Evolutionary conservation across 2,888 invertebrate genomes (phyloP).

Genomic region (Sturmia bella): DNA sequence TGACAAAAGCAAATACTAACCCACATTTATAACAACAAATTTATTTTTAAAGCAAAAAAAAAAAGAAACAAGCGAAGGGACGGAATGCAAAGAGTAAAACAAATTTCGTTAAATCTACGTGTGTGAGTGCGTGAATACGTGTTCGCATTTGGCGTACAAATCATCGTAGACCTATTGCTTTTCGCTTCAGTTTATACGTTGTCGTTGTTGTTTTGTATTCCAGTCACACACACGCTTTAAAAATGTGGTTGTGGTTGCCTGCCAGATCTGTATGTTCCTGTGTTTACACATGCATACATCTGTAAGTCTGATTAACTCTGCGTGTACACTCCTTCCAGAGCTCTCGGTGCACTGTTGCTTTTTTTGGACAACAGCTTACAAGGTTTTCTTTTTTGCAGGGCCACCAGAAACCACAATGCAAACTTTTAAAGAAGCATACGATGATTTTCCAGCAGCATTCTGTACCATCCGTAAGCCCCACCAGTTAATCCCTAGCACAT

Average conservation of each 20-base stretch:
- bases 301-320: neutral
- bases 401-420: constrained; percentile 59
- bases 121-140: neutral
- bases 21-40: neutral
- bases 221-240: constrained; percentile 64
- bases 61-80: neutral
- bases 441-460: constrained; percentile 1
- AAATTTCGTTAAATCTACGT: neutral
- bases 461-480: constrained; percentile 16
- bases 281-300: neutral
- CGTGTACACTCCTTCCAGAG: constrained; percentile 5
- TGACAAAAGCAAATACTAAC: constrained; percentile 11
- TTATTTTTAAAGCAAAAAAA: neutral
- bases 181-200: constrained; percentile 20
- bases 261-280: neutral
- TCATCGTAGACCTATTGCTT: constrained; percentile 49
- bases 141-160: constrained; percentile 30
- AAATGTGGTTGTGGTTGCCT: constrained; percentile 40
- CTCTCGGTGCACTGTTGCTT: constrained; percentile 6
- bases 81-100: neutral
- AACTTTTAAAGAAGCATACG: constrained; percentile 44
- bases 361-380: constrained; percentile 58
- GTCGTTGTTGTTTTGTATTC: constrained; percentile 32
- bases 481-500: constrained; percentile 57
- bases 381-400: neutral